Evolutionary conservation across 2,888 invertebrate species (phyloP).

Genomic region (Coenonympha arcania): DNA sequence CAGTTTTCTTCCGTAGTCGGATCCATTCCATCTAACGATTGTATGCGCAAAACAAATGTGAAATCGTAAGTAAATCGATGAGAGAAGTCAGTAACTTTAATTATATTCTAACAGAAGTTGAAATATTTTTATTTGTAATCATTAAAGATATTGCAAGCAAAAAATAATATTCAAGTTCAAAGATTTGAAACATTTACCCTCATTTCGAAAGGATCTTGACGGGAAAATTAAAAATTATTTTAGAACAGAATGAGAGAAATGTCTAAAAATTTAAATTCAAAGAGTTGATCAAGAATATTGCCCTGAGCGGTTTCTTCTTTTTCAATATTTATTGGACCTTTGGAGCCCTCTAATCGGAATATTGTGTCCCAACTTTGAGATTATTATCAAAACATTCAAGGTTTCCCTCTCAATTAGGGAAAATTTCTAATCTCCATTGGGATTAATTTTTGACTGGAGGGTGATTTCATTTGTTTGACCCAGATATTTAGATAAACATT

Average conservation of each 20-base stretch:
- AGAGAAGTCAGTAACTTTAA: too few relatives aligned
- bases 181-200: neutral
- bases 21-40: too few relatives aligned
- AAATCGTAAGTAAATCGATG: too few relatives aligned
- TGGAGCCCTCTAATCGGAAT: slow-evolving; percentile 59
- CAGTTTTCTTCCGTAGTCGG: too few relatives aligned
- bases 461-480: neutral
- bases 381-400: slow-evolving; percentile 34
- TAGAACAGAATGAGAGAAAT: slow-evolving; percentile 37
- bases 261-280: slow-evolving; percentile 51
- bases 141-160: too few relatives aligned
- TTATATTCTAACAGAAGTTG: too few relatives aligned
- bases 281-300: slow-evolving; percentile 56
- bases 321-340: slow-evolving; percentile 51
- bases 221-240: slow-evolving; percentile 18
- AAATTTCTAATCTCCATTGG: neutral
- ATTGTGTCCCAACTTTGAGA: slow-evolving; percentile 51
- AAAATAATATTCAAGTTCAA: too few relatives aligned
- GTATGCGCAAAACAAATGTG: too few relatives aligned
- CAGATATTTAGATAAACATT: neutral
- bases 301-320: slow-evolving; percentile 47
- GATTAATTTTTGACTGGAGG: neutral
- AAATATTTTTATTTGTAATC: too few relatives aligned
- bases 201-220: slow-evolving; percentile 8
- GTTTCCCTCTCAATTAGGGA: slow-evolving; percentile 13